A percentile compares a stretch with the other conserved stretches of the same genome.
These are phyloP conservation scores for Acipenser ruthenus DNA, from an alignment of 2,797 vertebrate species.

Conservation along the genomic window DNA sequence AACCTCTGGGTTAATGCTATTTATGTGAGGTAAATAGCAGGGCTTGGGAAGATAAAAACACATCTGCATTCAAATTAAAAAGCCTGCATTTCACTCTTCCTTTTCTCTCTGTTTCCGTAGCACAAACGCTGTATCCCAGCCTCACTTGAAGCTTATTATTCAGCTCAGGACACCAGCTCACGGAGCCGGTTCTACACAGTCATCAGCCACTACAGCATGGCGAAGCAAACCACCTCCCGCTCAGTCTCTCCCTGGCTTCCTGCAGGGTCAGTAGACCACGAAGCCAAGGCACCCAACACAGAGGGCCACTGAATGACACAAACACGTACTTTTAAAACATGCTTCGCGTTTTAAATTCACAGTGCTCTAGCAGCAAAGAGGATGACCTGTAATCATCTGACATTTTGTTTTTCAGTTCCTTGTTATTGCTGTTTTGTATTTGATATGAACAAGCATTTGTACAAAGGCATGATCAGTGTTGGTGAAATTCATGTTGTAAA, in stretches of 20 bases:
- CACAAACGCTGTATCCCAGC: conserved; percentile 96
- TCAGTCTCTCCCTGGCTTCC: conserved; percentile 92
- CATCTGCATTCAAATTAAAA: too few relatives aligned
- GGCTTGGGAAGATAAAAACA: too few relatives aligned
- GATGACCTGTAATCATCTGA: conserved; percentile 16
- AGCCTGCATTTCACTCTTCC: background rate
- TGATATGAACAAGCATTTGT: conserved; percentile 64
- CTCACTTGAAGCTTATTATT: conserved; percentile 93
- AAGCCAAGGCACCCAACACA: conserved; percentile 75
- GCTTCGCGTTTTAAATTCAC: conserved; percentile 11
- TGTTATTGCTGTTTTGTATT: conserved; percentile 77
- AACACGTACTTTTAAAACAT: conserved; percentile 14
- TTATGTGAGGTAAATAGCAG: too few relatives aligned
- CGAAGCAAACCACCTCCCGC: conserved; percentile 93
- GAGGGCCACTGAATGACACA: conserved; percentile 72
- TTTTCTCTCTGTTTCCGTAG: conserved; percentile 44
- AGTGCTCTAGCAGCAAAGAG: conserved; percentile 20
- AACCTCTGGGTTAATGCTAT: too few relatives aligned
- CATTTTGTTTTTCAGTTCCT: conserved; percentile 53
- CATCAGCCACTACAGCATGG: conserved; percentile 98
- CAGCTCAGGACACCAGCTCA: conserved; percentile 87
- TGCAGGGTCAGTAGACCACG: conserved; percentile 68
- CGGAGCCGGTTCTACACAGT: conserved; percentile 94
- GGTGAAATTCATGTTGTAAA: conserved; percentile 45
- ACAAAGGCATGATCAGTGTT: conserved; percentile 80